Evolutionary conservation across 92 coral and sea anemone species (phyloP).

Genomic region (Palythoa grandiflora): DNA sequence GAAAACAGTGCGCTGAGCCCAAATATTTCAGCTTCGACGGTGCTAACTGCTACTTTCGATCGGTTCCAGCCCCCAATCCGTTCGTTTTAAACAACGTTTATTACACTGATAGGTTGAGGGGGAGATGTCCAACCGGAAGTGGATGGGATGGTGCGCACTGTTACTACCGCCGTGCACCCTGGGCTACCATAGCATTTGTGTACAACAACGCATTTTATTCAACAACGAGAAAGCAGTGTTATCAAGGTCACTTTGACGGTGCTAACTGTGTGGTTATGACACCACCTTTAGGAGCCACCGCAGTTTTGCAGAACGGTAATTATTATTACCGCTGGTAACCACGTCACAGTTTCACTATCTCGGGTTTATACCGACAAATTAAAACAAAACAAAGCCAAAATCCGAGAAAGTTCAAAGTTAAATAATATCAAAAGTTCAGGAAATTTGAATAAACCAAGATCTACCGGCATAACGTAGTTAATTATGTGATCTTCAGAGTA

Average conservation of each 20-base stretch:
- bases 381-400: too few relatives aligned
- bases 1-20: not conserved
- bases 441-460: too few relatives aligned
- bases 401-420: too few relatives aligned
- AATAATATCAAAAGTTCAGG: too few relatives aligned
- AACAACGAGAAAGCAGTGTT: not conserved
- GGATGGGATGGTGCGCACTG: not conserved
- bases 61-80: not conserved
- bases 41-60: not conserved
- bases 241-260: not conserved
- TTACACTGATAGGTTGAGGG: not conserved
- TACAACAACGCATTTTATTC: conserved; percentile 3
- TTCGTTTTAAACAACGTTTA: not conserved
- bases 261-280: not conserved
- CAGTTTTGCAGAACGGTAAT: not conserved
- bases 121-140: not conserved
- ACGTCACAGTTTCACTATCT: not conserved
- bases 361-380: too few relatives aligned
- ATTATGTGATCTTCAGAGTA: too few relatives aligned
- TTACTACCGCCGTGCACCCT: not conserved
- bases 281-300: not conserved
- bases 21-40: not conserved
- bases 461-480: too few relatives aligned
- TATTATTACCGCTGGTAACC: not conserved
- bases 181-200: not conserved